These are phyloP conservation scores for Lepetodrilus schrolli DNA, from an alignment of 2,888 invertebrate genomes.

Conservation along the genomic window DNA sequence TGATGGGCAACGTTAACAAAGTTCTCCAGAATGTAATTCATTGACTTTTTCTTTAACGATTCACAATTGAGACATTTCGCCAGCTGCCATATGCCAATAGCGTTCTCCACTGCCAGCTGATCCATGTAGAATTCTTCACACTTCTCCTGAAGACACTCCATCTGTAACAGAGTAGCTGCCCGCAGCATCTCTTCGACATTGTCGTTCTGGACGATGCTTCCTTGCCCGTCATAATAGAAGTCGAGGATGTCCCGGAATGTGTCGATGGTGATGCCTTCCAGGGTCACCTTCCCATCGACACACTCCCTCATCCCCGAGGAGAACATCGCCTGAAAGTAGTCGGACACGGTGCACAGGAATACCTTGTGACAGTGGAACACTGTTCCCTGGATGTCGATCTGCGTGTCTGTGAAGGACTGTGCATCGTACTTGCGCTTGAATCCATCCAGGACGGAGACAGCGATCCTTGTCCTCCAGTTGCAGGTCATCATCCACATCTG, in stretches of 20 bases:
- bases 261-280: slow-evolving; percentile 41
- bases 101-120: slow-evolving; percentile 84
- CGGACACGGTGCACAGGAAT: slow-evolving; percentile 53
- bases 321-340: slow-evolving; percentile 52
- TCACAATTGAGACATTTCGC: slow-evolving; percentile 85
- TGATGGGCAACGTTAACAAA: slow-evolving; percentile 43
- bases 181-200: slow-evolving; percentile 84
- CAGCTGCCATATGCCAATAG: slow-evolving; percentile 88
- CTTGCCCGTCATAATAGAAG: slow-evolving; percentile 47
- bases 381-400: slow-evolving; percentile 47
- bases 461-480: slow-evolving; percentile 39
- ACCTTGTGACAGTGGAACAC: slow-evolving; percentile 54
- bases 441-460: slow-evolving; percentile 42
- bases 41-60: slow-evolving; percentile 82
- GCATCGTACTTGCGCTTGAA: slow-evolving; percentile 37
- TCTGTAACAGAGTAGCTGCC: slow-evolving; percentile 89
- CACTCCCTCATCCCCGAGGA: slow-evolving; percentile 50
- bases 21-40: slow-evolving; percentile 80
- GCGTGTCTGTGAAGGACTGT: slow-evolving; percentile 52
- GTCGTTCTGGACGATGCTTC: slow-evolving; percentile 69
- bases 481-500: slow-evolving; percentile 28
- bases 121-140: slow-evolving; percentile 85
- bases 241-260: slow-evolving; percentile 44
- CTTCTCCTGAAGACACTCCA: slow-evolving; percentile 85
- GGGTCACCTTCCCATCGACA: slow-evolving; percentile 44